These are phyloP conservation scores for Hedya salicella DNA, from an alignment of 2,888 invertebrate genomes.

Conservation along the genomic window DNA sequence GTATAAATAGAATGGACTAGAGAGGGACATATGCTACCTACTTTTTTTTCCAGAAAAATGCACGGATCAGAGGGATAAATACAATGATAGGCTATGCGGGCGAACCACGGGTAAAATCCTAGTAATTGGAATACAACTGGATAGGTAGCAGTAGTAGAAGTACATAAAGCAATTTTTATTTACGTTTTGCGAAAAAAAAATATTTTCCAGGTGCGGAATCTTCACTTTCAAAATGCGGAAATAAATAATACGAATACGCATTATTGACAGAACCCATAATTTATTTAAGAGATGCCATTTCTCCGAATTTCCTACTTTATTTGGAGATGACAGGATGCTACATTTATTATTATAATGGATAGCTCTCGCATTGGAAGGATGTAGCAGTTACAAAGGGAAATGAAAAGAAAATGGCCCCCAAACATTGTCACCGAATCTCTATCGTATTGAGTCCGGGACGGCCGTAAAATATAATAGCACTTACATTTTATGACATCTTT, in stretches of 20 bases:
- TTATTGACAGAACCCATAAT: slow-evolving; percentile 35
- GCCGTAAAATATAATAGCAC: slow-evolving; percentile 40
- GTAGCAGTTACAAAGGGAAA: slow-evolving; percentile 36
- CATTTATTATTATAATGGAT: slow-evolving; percentile 43
- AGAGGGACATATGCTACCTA: too few species aligned
- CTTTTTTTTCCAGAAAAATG: too few species aligned
- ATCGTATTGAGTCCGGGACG: slow-evolving; percentile 23
- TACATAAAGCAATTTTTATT: too few species aligned
- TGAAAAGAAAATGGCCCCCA: slow-evolving; percentile 27
- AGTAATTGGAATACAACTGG: too few species aligned
- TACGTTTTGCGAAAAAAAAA: neutral
- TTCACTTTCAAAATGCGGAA: slow-evolving; percentile 1
- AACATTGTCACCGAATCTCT: slow-evolving; percentile 36
- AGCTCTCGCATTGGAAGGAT: slow-evolving; percentile 33
- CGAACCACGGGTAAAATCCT: too few species aligned
- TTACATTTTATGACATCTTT: slow-evolving; percentile 34
- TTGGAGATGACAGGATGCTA: slow-evolving; percentile 38
- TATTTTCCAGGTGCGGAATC: neutral
- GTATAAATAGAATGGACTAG: too few species aligned
- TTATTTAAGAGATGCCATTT: slow-evolving; percentile 29
- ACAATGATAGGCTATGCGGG: too few species aligned
- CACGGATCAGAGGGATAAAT: too few species aligned
- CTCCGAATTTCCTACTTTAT: slow-evolving; percentile 25
- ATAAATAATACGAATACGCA: slow-evolving; percentile 12
- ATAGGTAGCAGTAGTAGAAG: too few species aligned